These are phyloP conservation scores for human DNA, from an alignment of 2,113 vertebrate genomes.

Conservation along the genomic window GRCh38 chr7:53415001-53415500, in stretches of 20 bases:
- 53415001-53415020: not conserved
- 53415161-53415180: not conserved
- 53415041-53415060: not conserved
- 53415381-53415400: too few relatives aligned
- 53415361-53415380: too few relatives aligned
- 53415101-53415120: not conserved
- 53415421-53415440: too few relatives aligned
- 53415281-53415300: not conserved
- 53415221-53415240: not conserved
- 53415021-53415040: not conserved
- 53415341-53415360: too few relatives aligned
- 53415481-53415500: too few relatives aligned
- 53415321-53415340: too few relatives aligned
- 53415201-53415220: rapidly evolving
- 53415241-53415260: not conserved
- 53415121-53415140: not conserved
- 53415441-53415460: too few relatives aligned
- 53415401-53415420: too few relatives aligned
- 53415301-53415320: not conserved
- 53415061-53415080: not conserved
- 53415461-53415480: too few relatives aligned
- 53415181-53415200: not conserved
- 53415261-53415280: not conserved
- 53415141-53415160: not conserved
- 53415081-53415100: not conserved